These are phyloP conservation scores for Armadillidium nasatum DNA, from an alignment of 1,140 invertebrate genomes.

Conservation along the genomic window DNA sequence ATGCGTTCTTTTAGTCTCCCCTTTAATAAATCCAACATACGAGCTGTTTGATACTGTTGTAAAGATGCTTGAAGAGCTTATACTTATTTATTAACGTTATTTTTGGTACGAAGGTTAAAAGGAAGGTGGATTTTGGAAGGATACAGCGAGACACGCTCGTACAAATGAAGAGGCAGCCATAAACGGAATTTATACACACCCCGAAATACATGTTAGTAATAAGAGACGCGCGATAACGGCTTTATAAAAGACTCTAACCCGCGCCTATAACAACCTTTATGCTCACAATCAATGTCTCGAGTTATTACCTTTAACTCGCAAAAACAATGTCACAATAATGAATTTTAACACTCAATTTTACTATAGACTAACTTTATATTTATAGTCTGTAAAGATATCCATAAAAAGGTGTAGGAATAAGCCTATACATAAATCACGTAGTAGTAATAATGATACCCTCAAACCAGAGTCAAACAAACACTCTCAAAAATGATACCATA, in stretches of 20 bases:
- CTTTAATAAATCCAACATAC: slow-evolving; percentile 11
- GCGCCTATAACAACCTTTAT: not conserved
- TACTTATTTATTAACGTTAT: slow-evolving; percentile 10
- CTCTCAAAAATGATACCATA: no score
- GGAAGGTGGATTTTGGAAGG: slow-evolving; percentile 1
- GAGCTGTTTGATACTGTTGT: slow-evolving; percentile 9
- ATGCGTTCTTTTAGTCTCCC: slow-evolving; percentile 9
- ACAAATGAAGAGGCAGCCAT: slow-evolving; percentile 3
- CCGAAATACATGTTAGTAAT: not conserved
- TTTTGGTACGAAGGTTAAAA: not conserved
- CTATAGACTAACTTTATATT: no score
- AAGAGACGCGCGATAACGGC: not conserved
- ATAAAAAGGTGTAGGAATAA: no score
- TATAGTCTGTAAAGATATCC: no score
- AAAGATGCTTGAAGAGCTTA: slow-evolving; percentile 10
- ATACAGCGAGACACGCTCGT: not conserved
- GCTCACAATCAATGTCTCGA: not conserved
- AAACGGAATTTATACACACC: not conserved
- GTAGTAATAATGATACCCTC: no score
- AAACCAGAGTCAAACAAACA: no score
- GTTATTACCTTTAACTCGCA: not conserved
- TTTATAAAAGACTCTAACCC: not conserved
- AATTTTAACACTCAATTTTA: not conserved
- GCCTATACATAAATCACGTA: no score
- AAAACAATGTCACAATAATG: not conserved